Evolutionary conservation across 2,113 vertebrate species (phyloP).

Genomic region (Pipa parva): DNA sequence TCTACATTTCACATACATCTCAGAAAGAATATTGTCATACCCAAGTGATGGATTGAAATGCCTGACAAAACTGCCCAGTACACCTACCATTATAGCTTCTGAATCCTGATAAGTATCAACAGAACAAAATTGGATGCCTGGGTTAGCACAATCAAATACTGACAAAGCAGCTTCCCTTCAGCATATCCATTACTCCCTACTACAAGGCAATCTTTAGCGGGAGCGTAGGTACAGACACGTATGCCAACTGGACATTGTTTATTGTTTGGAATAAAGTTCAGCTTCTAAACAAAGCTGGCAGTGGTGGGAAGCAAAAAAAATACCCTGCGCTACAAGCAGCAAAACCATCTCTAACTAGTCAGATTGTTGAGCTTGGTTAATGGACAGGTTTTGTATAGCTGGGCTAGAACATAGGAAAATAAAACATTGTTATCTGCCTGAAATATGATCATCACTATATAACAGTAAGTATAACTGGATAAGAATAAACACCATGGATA

Average conservation of each 20-base stretch:
- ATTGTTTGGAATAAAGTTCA: too few species aligned
- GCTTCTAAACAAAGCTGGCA: too few species aligned
- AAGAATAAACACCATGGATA: too few species aligned
- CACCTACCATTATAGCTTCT: conserved; percentile 30
- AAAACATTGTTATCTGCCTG: too few species aligned
- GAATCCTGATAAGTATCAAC: conserved; percentile 35
- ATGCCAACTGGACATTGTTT: neutral
- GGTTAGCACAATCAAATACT: neutral
- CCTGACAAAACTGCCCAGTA: conserved; percentile 22
- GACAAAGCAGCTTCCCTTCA: conserved; percentile 23
- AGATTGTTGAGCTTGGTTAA: too few species aligned
- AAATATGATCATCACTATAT: too few species aligned
- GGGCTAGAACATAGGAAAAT: too few species aligned
- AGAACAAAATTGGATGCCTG: conserved; percentile 32
- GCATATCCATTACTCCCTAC: conserved; percentile 13
- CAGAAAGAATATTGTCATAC: conserved; percentile 28
- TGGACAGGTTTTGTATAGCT: too few species aligned
- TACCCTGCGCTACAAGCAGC: too few species aligned
- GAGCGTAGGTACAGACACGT: neutral
- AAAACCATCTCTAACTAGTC: too few species aligned
- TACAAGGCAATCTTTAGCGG: conserved; percentile 4
- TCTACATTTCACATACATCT: conserved; percentile 13
- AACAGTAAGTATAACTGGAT: too few species aligned
- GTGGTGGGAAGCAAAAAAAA: too few species aligned
- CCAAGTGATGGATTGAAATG: conserved; percentile 31